Evolutionary conservation across 2,797 vertebrate genomes (phyloP).

Genomic region (Philypnodon macrostomus): DNA sequence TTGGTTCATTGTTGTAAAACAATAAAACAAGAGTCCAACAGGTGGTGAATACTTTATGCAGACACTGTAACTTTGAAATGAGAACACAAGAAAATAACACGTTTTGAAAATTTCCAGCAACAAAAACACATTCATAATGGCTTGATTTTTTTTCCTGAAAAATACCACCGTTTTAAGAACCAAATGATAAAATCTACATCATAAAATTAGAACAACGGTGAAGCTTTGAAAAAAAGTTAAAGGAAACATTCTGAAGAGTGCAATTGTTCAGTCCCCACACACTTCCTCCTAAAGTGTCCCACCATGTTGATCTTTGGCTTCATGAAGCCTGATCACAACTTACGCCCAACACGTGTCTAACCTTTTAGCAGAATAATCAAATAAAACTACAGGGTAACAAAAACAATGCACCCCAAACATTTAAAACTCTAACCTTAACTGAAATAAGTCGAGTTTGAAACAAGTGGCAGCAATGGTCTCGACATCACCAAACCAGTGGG

Average conservation of each 20-base stretch:
- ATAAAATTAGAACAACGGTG: conserved; percentile 44
- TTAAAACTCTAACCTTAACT: conserved; percentile 39
- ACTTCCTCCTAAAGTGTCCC: conserved; percentile 49
- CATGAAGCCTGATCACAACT: conserved; percentile 58
- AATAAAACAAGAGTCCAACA: conserved; percentile 27
- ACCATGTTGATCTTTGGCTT: conserved; percentile 72
- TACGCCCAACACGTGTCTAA: conserved; percentile 18
- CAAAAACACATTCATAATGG: conserved; percentile 74
- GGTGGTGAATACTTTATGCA: conserved; percentile 40
- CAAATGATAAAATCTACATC: conserved; percentile 69
- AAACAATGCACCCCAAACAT: conserved; percentile 18
- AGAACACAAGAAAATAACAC: conserved; percentile 39
- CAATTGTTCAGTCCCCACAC: conserved; percentile 70
- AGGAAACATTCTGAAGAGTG: conserved; percentile 77
- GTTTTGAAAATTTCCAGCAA: conserved; percentile 60
- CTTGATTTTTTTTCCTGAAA: conserved; percentile 77
- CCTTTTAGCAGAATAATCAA: conserved; percentile 36
- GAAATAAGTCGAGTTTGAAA: conserved; percentile 39
- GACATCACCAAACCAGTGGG: conserved; percentile 64
- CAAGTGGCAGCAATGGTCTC: conserved; percentile 39
- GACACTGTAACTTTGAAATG: conserved; percentile 40
- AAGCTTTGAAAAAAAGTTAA: conserved; percentile 34
- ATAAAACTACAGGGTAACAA: conserved; percentile 31
- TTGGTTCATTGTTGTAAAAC: conserved; percentile 20
- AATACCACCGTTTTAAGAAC: conserved; percentile 78